Base-by-base conservation (phyloP, 2,888 invertebrate genomes). In the Agrilus cyanescens region DNA sequence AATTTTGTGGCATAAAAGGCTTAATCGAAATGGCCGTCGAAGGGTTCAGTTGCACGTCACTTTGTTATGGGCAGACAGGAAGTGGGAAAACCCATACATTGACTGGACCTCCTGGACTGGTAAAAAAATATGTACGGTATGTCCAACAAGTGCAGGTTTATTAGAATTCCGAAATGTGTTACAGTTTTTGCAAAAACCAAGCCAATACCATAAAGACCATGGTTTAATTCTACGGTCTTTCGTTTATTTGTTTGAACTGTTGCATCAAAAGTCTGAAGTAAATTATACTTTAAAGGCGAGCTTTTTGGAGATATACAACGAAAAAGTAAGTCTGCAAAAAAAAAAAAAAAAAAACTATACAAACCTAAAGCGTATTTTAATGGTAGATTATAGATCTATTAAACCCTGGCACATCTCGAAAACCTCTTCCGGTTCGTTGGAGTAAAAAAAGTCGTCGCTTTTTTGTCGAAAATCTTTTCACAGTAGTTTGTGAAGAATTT, bases 1-100 rank as follows among this genome's bases (percentile, higher is more conserved):
- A 91, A 61, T 88, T 85, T 68, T 91, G 86, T 0, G 94, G 94
- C 1, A 79, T 94, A 47, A 91, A 88, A 60, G 74, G 87, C 39
- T 78, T 95, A 12, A 80, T 95, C 44, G 89, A 93, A 63, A 93
- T 94, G 90, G 87, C 91, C 1, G 79, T 94, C 31, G 90, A 91
- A 61, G 95, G 95, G 15, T 95, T 91, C 65, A 84, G 87, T 25
- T 90, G 91, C 59, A 95, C 95, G 1, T 87, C 85, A 18, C 89
- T 95, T 67, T 95, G 95, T 61, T 95, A 95, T 67, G 95, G 95
- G 2, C 95, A 95, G 70, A 95, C 95, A 0, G 94, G 95, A 34
- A 91, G 91, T 52, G 95, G 95, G 4, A 95, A 95, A 70, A 95
- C 95, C 0, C 93, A 94, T 62, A 95, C 95, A 0, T 75, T 95